phyloP scores from a whole-genome alignment of 2,797 vertebrate genomes.

The Acridotheres tristis region DNA sequence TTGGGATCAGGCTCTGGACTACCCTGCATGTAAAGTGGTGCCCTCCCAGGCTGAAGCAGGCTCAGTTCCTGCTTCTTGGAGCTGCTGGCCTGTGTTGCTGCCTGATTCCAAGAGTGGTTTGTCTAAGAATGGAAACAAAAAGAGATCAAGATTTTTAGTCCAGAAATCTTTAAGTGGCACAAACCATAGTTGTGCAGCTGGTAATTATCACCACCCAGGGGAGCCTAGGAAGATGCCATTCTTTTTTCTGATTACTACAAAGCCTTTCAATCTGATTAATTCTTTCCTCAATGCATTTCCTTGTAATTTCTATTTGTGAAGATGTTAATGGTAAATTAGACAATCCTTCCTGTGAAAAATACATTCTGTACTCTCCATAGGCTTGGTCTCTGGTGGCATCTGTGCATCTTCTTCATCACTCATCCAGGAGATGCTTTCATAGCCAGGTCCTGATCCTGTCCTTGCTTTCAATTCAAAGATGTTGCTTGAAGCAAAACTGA shows the following conservation, averaged over 20 bases:
- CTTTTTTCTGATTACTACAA: constrained; percentile 28
- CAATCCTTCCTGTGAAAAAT: constrained; percentile 22
- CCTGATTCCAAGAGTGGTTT: neutral
- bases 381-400: neutral
- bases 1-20: neutral
- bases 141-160: neutral
- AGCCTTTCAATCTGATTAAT: constrained; percentile 57
- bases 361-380: neutral
- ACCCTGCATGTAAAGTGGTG: rapidly evolving
- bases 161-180: neutral
- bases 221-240: constrained; percentile 4
- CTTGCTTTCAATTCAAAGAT: neutral
- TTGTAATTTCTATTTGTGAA: constrained; percentile 28
- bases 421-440: neutral
- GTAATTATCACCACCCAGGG: constrained; percentile 26
- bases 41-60: neutral
- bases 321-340: constrained; percentile 10
- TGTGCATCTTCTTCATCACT: neutral
- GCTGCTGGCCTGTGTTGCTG: neutral
- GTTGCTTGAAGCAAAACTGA: neutral
- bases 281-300: constrained; percentile 54
- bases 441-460: neutral
- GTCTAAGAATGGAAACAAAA: neutral
- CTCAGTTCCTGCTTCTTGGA: neutral
- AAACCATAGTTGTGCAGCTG: neutral